Conservation (phyloP, 2,888 invertebrate species). For the Bhutanitis thaidina region DNA sequence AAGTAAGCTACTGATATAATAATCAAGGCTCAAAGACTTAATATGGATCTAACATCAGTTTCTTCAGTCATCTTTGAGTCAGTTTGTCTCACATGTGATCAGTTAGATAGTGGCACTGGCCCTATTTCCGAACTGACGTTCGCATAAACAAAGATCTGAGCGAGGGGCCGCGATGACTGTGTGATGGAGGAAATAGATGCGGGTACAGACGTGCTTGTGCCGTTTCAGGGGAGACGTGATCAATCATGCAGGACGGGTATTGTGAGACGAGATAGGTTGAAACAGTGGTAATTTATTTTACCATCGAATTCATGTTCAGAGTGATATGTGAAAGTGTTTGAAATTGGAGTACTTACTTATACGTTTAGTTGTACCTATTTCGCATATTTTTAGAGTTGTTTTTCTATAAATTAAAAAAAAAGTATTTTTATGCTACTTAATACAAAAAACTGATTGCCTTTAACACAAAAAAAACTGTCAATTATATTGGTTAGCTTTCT, state of each 20-base stretch:
- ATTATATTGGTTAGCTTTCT: too few relatives aligned
- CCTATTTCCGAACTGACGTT: conserved; percentile 17
- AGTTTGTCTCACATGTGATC: background rate
- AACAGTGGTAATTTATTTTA: too few relatives aligned
- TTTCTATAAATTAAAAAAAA: too few relatives aligned
- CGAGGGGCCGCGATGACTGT: conserved; percentile 12
- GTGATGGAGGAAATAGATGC: conserved; percentile 9
- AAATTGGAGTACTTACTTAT: background rate
- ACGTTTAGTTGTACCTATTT: too few relatives aligned
- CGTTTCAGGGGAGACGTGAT: background rate
- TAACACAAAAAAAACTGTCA: too few relatives aligned
- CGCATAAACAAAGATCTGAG: conserved; percentile 19
- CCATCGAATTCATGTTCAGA: too few relatives aligned
- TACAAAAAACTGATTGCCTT: too few relatives aligned
- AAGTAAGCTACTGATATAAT: too few relatives aligned
- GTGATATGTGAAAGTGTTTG: too few relatives aligned
- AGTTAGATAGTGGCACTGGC: conserved; percentile 8
- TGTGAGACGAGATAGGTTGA: background rate
- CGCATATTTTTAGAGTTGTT: too few relatives aligned
- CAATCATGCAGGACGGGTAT: background rate
- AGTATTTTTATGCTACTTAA: too few relatives aligned
- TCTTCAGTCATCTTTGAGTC: too few relatives aligned
- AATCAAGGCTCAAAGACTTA: background rate
- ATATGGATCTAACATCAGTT: background rate
- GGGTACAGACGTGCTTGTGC: background rate